Conservation (phyloP, 2,113 vertebrate genomes). For the Carassius carassius region DNA sequence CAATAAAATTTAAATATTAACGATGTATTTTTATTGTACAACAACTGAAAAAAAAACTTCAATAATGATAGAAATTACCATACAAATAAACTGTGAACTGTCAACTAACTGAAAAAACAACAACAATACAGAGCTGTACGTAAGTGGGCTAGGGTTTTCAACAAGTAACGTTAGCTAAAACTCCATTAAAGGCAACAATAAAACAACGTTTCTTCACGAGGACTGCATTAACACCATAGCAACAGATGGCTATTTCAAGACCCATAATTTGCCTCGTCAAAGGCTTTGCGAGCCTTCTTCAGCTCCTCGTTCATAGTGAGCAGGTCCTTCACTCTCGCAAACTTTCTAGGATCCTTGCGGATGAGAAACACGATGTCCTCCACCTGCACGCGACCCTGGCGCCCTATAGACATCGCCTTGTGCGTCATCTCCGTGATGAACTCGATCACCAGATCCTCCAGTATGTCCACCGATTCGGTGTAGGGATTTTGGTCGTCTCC, state of each 20-base stretch:
- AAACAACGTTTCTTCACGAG: background rate
- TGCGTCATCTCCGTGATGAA: conserved; percentile 99
- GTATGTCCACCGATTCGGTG: conserved; percentile 96
- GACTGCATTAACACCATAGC: background rate
- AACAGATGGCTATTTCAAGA: conserved; percentile 70
- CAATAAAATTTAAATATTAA: background rate
- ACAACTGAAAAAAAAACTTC: background rate
- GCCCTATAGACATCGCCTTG: conserved; percentile 97
- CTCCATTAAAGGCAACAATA: background rate
- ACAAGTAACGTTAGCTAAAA: too few relatives aligned
- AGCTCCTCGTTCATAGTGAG: conserved; percentile 98
- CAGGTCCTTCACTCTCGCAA: conserved; percentile 95
- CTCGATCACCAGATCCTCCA: conserved; percentile 97
- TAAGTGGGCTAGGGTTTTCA: background rate
- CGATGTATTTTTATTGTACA: background rate
- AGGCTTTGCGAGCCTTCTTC: conserved; percentile 95
- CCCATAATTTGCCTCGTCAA: conserved; percentile 97
- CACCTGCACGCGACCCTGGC: conserved; percentile 96
- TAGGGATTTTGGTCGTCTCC: conserved; percentile 99
- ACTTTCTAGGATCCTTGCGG: conserved; percentile 95
- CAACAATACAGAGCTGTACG: background rate
- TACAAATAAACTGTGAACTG: background rate
- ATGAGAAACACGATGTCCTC: conserved; percentile 98
- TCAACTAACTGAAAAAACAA: background rate
- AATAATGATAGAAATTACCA: background rate